phyloP scores from a whole-genome alignment of 2,888 invertebrate genomes.

The Habroteleia sp. region DNA sequence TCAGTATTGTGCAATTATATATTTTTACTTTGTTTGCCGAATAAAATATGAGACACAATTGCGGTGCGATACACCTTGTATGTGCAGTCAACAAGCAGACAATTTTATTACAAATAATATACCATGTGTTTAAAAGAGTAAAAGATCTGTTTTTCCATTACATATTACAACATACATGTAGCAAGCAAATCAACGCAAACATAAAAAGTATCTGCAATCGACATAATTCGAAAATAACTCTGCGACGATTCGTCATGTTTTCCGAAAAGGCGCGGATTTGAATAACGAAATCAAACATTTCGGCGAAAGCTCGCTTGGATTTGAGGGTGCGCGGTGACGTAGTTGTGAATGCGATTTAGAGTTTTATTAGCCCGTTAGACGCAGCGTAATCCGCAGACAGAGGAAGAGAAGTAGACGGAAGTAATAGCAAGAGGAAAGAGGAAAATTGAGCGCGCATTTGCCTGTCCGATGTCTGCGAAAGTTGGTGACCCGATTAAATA shows the following conservation, averaged over 20 bases:
- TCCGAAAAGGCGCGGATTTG: conserved; percentile 20
- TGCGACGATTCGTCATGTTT: conserved; percentile 29
- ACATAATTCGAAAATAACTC: conserved; percentile 18
- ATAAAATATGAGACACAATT: no score
- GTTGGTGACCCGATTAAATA: conserved; percentile 60
- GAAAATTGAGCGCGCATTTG: conserved; percentile 10
- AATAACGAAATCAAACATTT: conserved; percentile 36
- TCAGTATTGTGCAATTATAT: no score
- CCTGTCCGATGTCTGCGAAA: conserved; percentile 38
- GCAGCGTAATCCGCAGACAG: conserved; percentile 41
- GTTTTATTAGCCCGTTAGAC: conserved; percentile 36
- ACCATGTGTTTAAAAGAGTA: no score
- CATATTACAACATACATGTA: no score
- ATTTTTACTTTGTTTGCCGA: no score
- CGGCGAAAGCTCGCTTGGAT: conserved; percentile 4
- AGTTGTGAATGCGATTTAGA: conserved; percentile 25
- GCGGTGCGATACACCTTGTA: no score
- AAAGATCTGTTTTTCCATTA: no score
- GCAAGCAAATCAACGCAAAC: no score
- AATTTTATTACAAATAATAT: no score
- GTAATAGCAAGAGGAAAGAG: no score
- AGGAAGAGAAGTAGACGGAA: not conserved
- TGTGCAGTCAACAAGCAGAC: no score
- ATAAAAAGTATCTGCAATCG: no score
- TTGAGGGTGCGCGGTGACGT: conserved; percentile 12